A percentile compares a stretch with the other conserved stretches of the same genome.
Conservation (phyloP, 2,113 vertebrate genomes). For the Ochotona princeps region DNA sequence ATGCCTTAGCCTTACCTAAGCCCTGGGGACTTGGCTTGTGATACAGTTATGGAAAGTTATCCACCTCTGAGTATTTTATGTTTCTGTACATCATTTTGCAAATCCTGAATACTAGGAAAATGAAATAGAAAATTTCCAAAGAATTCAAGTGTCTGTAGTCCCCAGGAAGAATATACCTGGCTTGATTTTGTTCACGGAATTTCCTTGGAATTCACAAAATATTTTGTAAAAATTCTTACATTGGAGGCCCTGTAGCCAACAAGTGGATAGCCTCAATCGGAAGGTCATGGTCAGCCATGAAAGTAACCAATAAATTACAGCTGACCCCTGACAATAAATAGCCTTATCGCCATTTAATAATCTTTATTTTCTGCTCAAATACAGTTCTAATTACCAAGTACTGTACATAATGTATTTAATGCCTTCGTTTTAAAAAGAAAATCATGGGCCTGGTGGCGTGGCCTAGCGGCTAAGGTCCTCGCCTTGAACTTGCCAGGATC, state of each 20-base stretch:
- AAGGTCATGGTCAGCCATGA: not conserved
- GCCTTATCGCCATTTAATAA: not conserved
- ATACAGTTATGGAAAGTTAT: not conserved
- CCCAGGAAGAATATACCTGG: not conserved
- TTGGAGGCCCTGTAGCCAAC: not conserved
- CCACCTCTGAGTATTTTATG: not conserved
- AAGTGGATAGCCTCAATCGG: not conserved
- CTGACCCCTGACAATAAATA: not conserved
- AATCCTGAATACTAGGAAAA: constrained; percentile 22
- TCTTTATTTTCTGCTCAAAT: constrained; percentile 28
- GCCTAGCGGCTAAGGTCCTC: too few species aligned
- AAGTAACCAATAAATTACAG: not conserved
- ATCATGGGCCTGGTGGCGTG: too few species aligned
- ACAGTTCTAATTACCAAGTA: not conserved
- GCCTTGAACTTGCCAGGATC: too few species aligned
- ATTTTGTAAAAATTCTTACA: not conserved
- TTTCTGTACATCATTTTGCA: not conserved
- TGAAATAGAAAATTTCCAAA: constrained; percentile 1
- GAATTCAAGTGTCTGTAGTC: not conserved
- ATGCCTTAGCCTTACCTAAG: not conserved
- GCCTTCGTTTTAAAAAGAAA: not conserved
- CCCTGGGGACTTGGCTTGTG: not conserved
- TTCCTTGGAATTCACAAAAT: not conserved
- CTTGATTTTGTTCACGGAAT: not conserved
- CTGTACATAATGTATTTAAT: not conserved